Evolutionary conservation across 2,113 vertebrate species (phyloP).

Genomic region (Fukomys damarensis): DNA sequence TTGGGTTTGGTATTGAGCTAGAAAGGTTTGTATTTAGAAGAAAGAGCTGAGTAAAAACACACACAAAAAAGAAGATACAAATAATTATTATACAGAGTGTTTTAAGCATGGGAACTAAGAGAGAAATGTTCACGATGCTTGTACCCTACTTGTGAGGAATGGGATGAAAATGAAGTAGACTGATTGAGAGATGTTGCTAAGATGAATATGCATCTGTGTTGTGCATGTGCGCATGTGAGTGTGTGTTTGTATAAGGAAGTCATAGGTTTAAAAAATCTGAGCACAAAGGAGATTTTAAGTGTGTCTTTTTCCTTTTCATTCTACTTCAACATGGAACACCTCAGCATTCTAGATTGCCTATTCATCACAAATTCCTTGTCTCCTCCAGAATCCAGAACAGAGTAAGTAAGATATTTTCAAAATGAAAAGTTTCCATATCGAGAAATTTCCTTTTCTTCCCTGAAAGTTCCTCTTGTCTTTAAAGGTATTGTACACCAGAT

Average conservation of each 20-base stretch:
- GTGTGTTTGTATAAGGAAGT: neutral
- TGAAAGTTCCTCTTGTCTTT: neutral
- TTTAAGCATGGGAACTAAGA: neutral
- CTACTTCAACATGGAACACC: constrained; percentile 26
- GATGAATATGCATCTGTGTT: neutral
- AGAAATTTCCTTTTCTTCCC: neutral
- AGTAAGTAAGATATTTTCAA: constrained; percentile 23
- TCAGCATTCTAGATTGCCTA: constrained; percentile 69
- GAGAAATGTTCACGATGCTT: neutral
- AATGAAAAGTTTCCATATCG: constrained; percentile 12
- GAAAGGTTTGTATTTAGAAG: constrained; percentile 5
- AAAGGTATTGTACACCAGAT: constrained; percentile 24
- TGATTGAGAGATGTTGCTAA: neutral
- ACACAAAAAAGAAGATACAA: neutral
- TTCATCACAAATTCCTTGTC: constrained; percentile 53
- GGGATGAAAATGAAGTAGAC: neutral
- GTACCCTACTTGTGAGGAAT: neutral
- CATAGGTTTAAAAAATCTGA: neutral
- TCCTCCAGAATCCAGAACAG: constrained; percentile 56
- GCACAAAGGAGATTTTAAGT: neutral
- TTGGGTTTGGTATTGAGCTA: neutral
- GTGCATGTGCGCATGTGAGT: neutral
- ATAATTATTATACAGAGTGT: neutral
- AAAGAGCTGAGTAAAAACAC: neutral
- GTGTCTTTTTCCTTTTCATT: neutral